Evolutionary conservation across 1,140 invertebrate genomes (phyloP), one percentile per base, ranked within the genome.

Genomic region (Zophobas morio): DNA sequence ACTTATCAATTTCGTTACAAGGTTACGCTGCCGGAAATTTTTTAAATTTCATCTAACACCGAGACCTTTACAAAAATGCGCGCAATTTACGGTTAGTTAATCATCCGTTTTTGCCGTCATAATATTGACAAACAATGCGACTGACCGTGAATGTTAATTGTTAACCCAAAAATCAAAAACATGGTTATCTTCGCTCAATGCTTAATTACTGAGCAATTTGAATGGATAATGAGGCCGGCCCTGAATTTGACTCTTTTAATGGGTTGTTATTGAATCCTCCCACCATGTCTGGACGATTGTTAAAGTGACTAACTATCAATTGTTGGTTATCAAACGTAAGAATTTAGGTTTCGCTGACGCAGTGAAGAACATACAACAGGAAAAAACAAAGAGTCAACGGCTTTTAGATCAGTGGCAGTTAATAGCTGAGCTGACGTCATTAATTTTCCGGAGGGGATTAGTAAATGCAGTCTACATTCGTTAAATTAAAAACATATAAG

Each of bases 181-280:
- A 2, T 2, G 4, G 2, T 51, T 51, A 51, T 51, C 49, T 51
- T 2, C 2, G 49, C 49, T 51, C 20, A 4, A 51, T 51, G n/a
- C 4, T 51, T 51, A 51, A 51, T 51, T 51, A 51, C 2, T 32
- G 39, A 32, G 20, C 37, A 66, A 63, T 37, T 63, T 39, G 8
- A 63, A 39, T 39, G 1, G 36, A 63, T 63, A 39, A 63, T 39
- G 6, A 63, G 32, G 33, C 36, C 5, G 57, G 35, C 60, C 60
- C 37, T 66, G 60, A 66, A 42, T 6, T 51, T 46, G 33, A 32
- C 36, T 42, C 60, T 66, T 35, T 57, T 66, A 66, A 66, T 66
- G 6, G 56, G 8, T 66, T 66, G 60, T 66, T 66, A 66, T 66
- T 66, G 60, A 40, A 42, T 66, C 60, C 6, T 66, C 39, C 60